Percentiles rank a stretch among this genome's conserved stretches.
These are phyloP conservation scores for Eurystomus gularis DNA, from an alignment of 2,113 vertebrate genomes.

Conservation along the genomic window DNA sequence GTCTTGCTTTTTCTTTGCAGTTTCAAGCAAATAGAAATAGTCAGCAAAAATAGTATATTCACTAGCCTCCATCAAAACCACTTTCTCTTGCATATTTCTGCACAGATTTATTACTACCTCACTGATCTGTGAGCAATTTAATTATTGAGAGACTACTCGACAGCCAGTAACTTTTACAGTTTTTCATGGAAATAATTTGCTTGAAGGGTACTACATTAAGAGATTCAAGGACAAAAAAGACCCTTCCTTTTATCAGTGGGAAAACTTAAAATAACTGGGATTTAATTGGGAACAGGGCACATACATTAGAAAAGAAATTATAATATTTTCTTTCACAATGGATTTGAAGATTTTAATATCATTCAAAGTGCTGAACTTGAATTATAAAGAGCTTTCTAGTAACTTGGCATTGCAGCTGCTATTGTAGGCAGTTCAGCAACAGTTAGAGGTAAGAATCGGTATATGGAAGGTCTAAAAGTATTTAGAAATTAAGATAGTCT, in stretches of 20 bases:
- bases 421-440: not conserved
- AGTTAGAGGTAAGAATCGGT: not conserved
- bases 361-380: not conserved
- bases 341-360: not conserved
- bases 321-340: not conserved
- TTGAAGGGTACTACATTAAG: not conserved
- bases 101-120: conserved; percentile 1
- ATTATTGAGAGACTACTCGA: conserved; percentile 17
- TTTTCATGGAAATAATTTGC: not conserved
- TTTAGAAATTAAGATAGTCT: not conserved
- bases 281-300: not conserved
- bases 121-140: conserved; percentile 17
- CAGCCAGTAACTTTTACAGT: not conserved
- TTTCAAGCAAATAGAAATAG: not conserved
- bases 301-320: not conserved
- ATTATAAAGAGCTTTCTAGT: not conserved
- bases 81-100: not conserved
- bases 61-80: not conserved
- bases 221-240: not conserved
- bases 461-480: not conserved
- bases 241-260: not conserved
- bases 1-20: not conserved
- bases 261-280: not conserved
- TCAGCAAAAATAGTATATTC: not conserved
- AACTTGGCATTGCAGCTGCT: not conserved